phyloP scores from a whole-genome alignment of 1,140 invertebrate species.

The Linepithema humile region DNA sequence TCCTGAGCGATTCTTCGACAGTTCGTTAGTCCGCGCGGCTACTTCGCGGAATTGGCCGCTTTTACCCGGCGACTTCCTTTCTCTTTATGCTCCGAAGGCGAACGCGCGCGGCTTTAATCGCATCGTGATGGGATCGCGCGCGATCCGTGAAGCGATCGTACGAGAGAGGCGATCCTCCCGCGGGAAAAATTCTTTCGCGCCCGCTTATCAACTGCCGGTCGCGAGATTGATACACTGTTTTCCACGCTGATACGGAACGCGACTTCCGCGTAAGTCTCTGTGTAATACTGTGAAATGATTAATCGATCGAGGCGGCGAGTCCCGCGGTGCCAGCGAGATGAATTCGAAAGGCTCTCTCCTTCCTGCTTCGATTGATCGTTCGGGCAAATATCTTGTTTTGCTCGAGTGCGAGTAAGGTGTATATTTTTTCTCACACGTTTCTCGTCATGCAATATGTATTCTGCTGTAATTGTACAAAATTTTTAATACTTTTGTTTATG shows the following conservation, averaged over 20 bases:
- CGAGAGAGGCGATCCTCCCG: background rate
- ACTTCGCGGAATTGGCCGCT: constrained; percentile 52
- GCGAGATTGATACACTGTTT: constrained; percentile 40
- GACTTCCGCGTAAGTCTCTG: background rate
- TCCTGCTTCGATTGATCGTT: background rate
- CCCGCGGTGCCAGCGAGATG: background rate
- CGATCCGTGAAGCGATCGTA: constrained; percentile 34
- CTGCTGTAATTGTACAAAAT: background rate
- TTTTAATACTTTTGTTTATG: background rate
- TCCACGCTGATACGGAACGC: background rate
- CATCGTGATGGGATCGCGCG: constrained; percentile 38
- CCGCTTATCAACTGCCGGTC: constrained; percentile 21
- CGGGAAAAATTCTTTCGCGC: background rate
- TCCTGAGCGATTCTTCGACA: constrained; percentile 54
- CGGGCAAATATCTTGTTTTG: background rate
- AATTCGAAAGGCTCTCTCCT: constrained; percentile 34
- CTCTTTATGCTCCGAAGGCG: constrained; percentile 41
- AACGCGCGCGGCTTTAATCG: constrained; percentile 35
- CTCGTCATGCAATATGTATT: background rate
- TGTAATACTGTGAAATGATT: constrained; percentile 37
- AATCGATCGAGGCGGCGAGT: constrained; percentile 21
- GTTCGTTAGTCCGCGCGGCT: constrained; percentile 45
- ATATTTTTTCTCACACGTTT: background rate
- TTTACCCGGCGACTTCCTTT: constrained; percentile 53
- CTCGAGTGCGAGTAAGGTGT: background rate